Conservation (phyloP, 2,797 vertebrate genomes). For the Alfaro cultratus region DNA sequence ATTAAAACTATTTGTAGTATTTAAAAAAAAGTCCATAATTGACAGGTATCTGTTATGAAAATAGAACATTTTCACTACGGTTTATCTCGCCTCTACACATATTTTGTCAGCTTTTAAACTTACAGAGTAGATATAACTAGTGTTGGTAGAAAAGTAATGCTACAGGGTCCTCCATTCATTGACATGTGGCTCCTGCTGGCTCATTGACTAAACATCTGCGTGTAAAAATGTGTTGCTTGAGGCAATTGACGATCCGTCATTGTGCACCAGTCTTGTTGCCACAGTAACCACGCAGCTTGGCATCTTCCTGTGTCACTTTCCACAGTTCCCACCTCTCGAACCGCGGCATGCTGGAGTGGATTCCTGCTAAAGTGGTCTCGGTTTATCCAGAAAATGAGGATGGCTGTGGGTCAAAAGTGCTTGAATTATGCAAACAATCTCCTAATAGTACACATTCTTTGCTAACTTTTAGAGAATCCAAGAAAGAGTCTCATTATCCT, state of each 20-base stretch:
- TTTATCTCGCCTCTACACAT: background rate
- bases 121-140: background rate
- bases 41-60: too few relatives aligned
- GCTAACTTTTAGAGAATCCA: background rate
- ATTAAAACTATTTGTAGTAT: too few relatives aligned
- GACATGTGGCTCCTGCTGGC: constrained; percentile 7
- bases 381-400: background rate
- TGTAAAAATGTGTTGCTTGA: background rate
- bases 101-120: background rate
- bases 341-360: background rate
- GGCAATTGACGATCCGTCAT: constrained; percentile 20
- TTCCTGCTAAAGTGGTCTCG: background rate
- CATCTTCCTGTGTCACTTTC: background rate
- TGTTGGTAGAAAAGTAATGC: background rate
- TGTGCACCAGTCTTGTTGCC: constrained; percentile 27
- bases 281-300: constrained; percentile 31
- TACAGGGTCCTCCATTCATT: constrained; percentile 1
- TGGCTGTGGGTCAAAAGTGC: background rate
- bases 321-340: background rate
- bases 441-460: background rate
- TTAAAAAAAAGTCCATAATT: too few relatives aligned
- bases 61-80: background rate
- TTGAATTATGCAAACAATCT: background rate
- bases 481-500: background rate
- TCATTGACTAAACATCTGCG: constrained; percentile 6